Conservation (phyloP, 2,888 invertebrate genomes). For the Drosophila hawaiiensis region DNA sequence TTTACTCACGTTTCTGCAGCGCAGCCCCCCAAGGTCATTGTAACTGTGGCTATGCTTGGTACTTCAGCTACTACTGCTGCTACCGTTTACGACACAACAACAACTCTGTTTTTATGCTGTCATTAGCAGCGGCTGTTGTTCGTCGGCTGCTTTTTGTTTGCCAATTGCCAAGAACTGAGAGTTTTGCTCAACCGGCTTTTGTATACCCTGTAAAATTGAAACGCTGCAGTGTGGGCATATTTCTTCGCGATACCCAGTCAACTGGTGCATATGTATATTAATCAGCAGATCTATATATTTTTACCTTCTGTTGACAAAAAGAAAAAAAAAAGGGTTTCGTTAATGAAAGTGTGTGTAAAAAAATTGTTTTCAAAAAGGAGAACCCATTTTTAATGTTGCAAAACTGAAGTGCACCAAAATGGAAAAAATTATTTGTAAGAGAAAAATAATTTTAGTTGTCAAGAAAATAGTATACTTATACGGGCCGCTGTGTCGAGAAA, state of each 20-base stretch:
- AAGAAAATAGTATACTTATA: background rate
- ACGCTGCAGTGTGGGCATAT: background rate
- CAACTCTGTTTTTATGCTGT: constrained; percentile 50
- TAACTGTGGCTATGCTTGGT: constrained; percentile 57
- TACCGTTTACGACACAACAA: constrained; percentile 53
- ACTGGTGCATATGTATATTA: background rate
- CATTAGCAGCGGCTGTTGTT: constrained; percentile 46
- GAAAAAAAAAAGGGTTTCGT: background rate
- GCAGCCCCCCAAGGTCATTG: constrained; percentile 69
- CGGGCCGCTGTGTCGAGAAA: background rate
- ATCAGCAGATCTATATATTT: background rate
- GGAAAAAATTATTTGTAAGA: background rate
- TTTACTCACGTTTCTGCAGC: constrained; percentile 37
- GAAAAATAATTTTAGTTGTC: background rate
- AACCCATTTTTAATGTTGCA: background rate
- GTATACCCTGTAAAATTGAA: constrained; percentile 29
- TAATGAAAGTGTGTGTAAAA: background rate
- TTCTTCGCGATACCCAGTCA: background rate
- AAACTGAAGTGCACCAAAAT: background rate
- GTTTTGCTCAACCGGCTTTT: constrained; percentile 46
- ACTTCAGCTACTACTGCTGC: constrained; percentile 15
- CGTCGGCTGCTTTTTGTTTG: constrained; percentile 42
- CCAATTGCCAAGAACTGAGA: constrained; percentile 30
- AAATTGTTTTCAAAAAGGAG: too few species aligned
- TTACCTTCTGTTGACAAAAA: background rate